Evolutionary conservation across 2,113 vertebrate genomes (phyloP), one percentile per base, ranked within the genome.

Genomic region (Trichomycterus rosablanca): DNA sequence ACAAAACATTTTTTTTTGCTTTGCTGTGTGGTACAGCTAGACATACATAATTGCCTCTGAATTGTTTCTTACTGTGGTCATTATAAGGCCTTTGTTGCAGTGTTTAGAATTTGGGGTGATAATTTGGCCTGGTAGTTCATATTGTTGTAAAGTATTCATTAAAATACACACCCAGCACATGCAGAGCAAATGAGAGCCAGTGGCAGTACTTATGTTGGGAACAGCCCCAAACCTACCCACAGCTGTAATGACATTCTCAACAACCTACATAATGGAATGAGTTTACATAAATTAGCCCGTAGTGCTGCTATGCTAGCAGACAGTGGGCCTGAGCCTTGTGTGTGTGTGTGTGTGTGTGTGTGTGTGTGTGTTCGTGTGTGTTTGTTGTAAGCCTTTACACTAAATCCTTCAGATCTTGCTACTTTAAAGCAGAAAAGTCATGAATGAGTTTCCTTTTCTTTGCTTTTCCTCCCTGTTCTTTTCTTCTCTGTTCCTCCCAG

Each of bases 21-120:
- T 78, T 76, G 83, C 82, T 72, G 74, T 80, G 37, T 74, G 76
- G 75, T 71, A 69, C 78, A 74, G 70, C 74, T 74, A 78, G 75
- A 73, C 53, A 78, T 81, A 81, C 80, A 84, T 80, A 82, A 84
- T 77, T 81, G 76, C 73, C 78, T 77, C 74, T 78, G 22, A 66
- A 81, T 76, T 71, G 78, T 73, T 76, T 55, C 68, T 57, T 2
- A 75, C 66, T 62, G 9, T 35, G 9, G 80, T 78, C 82, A 73
- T 80, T 80, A 71, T 44, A 72, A 70, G 76, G 79, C 74, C 61
- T 59, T 57, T 54, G 77, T 80, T 81, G 81, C 84, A 86, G 86
- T 88, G 84, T 82, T 86, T 89, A 82, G 79, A 83, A 72, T 87
- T 85, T 80, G 79, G 81, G 82, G 83, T 86, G 85, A 86, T 89